Conservation (phyloP, 2,888 invertebrate species). For the Odontomyia ornata region DNA sequence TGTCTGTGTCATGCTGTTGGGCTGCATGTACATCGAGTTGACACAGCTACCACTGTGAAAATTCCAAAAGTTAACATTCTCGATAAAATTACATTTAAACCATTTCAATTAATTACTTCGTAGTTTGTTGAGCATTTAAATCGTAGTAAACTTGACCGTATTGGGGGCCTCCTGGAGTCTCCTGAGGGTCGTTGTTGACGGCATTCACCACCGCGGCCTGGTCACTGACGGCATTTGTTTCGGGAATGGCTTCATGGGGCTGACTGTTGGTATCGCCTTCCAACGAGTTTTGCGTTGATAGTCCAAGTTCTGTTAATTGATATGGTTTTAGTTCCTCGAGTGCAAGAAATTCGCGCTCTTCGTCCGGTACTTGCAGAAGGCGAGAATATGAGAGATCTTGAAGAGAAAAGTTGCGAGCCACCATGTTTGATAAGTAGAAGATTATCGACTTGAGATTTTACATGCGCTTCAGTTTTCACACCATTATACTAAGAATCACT, state of each 20-base stretch:
- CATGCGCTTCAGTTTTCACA: neutral
- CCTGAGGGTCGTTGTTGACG: neutral
- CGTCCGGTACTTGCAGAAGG: conserved; percentile 61
- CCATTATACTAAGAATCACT: neutral
- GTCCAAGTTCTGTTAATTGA: conserved; percentile 53
- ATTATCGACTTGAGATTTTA: neutral
- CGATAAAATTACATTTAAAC: too few species aligned
- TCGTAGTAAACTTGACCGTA: conserved; percentile 51
- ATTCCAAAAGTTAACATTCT: neutral
- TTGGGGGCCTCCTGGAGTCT: conserved; percentile 9
- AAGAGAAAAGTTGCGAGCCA: conserved; percentile 62
- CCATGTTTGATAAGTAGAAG: conserved; percentile 55
- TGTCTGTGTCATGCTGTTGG: conserved; percentile 49
- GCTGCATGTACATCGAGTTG: conserved; percentile 48
- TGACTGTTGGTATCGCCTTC: conserved; percentile 31
- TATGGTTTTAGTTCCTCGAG: conserved; percentile 63
- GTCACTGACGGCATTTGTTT: conserved; percentile 15
- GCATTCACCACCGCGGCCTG: neutral
- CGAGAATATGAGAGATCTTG: conserved; percentile 63
- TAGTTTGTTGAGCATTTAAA: conserved; percentile 51
- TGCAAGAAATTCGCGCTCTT: conserved; percentile 61
- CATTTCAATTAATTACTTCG: conserved; percentile 50
- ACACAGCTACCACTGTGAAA: conserved; percentile 42
- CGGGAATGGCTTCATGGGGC: neutral
- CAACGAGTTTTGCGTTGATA: conserved; percentile 46